Evolutionary conservation across 2,113 vertebrate species (phyloP).

Genomic region (Periophthalmodon schlosseri): DNA sequence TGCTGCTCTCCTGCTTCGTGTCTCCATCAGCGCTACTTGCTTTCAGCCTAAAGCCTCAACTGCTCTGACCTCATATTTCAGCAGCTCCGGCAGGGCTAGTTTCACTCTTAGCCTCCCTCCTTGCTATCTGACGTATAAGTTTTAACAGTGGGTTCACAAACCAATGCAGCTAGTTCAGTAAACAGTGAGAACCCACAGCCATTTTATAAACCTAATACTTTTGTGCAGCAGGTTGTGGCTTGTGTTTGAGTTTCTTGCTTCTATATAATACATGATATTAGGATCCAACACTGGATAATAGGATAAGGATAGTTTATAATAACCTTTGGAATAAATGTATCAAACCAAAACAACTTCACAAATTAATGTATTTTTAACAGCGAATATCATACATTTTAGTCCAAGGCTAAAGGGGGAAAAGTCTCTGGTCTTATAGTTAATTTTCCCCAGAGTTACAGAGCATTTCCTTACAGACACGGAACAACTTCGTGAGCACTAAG

Average conservation of each 20-base stretch:
- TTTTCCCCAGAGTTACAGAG: not conserved
- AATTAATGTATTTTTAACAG: no score
- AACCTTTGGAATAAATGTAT: not conserved
- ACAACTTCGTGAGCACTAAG: conserved; percentile 98
- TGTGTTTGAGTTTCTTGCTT: not conserved
- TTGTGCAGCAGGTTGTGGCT: not conserved
- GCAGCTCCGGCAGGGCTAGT: conserved; percentile 32
- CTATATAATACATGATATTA: not conserved
- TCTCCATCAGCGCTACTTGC: conserved; percentile 40
- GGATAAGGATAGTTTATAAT: not conserved
- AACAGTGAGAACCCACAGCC: not conserved
- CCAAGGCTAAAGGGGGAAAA: not conserved
- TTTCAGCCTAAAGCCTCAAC: conserved; percentile 41
- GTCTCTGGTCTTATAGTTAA: not conserved
- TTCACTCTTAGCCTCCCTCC: conserved; percentile 28
- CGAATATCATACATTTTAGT: not conserved
- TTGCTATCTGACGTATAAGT: conserved; percentile 31
- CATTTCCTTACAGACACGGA: conserved; percentile 84
- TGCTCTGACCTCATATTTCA: conserved; percentile 49
- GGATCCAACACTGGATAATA: not conserved
- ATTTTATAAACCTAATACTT: not conserved
- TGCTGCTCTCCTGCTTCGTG: conserved; percentile 22
- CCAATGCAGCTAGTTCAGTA: conserved; percentile 17
- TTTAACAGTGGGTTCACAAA: conserved; percentile 28
- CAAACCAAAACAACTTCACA: not conserved